phyloP scores from a whole-genome alignment of 2,888 invertebrate species.

The Drosophila ezoana region DNA sequence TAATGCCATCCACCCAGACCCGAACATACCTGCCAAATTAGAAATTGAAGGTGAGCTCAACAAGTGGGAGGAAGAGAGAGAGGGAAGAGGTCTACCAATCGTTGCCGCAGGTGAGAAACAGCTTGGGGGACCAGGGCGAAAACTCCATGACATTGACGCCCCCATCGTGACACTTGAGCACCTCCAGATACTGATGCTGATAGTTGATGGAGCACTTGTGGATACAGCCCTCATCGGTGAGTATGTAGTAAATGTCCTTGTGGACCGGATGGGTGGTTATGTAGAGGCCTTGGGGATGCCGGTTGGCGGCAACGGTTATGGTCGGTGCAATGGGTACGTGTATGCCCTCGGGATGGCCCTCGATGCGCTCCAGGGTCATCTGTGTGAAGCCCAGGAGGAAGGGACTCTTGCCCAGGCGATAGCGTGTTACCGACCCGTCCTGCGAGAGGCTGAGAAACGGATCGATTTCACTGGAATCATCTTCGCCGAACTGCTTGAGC shows the following conservation, averaged over 20 bases:
- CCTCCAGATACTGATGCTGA: conserved; percentile 90
- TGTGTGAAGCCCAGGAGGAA: conserved; percentile 88
- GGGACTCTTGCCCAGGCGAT: conserved; percentile 86
- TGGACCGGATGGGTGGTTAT: conserved; percentile 88
- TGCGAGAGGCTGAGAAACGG: conserved; percentile 87
- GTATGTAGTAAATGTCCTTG: conserved; percentile 89
- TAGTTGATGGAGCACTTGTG: conserved; percentile 93
- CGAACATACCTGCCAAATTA: conserved; percentile 86
- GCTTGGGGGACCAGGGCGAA: conserved; percentile 89
- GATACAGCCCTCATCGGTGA: conserved; percentile 94
- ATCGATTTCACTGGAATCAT: conserved; percentile 85
- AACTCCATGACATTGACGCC: conserved; percentile 90
- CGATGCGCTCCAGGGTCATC: conserved; percentile 88
- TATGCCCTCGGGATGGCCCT: conserved; percentile 88
- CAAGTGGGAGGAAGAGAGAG: not conserved
- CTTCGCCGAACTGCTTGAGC: conserved; percentile 83
- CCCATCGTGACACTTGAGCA: conserved; percentile 91
- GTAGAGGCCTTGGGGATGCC: conserved; percentile 88
- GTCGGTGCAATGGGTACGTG: conserved; percentile 59
- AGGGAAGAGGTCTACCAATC: conserved; percentile 86
- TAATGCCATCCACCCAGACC: conserved; percentile 91
- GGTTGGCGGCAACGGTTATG: conserved; percentile 85
- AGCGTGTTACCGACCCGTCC: conserved; percentile 87
- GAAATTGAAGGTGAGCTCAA: not conserved
- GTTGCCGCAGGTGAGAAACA: conserved; percentile 91